A percentile compares a stretch with the other conserved stretches of the same genome.
Conservation (phyloP, 2,797 vertebrate species). For the Ataeniobius toweri region DNA sequence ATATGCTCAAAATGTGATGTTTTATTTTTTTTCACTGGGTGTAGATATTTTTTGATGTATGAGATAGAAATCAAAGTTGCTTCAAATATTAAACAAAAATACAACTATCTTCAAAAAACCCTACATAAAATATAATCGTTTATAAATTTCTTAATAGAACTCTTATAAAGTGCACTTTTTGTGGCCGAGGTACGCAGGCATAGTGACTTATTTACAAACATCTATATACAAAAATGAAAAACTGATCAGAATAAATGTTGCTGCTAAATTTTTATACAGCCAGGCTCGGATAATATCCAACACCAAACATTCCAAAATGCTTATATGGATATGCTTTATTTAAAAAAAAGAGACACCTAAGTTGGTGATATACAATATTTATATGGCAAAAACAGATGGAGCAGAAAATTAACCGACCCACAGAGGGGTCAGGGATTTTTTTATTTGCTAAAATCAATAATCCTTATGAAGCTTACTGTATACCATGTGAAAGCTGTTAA, state of each 20-base stretch:
- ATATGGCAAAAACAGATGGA: neutral
- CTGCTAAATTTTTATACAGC: neutral
- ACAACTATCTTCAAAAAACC: no score
- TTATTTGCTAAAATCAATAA: neutral
- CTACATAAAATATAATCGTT: neutral
- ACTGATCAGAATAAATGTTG: neutral
- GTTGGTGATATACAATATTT: neutral
- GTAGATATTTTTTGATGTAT: neutral
- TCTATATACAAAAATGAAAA: neutral
- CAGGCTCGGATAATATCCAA: neutral
- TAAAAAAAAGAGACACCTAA: no score
- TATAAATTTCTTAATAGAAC: neutral
- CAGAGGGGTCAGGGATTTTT: neutral
- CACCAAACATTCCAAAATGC: neutral
- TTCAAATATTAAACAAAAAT: neutral
- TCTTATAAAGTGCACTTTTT: neutral
- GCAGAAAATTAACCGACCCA: neutral
- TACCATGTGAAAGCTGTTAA: neutral
- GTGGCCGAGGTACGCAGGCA: no score
- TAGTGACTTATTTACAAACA: no score
- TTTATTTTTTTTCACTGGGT: neutral
- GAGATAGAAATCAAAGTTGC: neutral
- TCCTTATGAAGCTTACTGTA: neutral
- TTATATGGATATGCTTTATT: neutral
- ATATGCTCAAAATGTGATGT: neutral